These are phyloP conservation scores for Piscicola geometra DNA, from an alignment of 2,888 invertebrate genomes.

Conservation along the genomic window DNA sequence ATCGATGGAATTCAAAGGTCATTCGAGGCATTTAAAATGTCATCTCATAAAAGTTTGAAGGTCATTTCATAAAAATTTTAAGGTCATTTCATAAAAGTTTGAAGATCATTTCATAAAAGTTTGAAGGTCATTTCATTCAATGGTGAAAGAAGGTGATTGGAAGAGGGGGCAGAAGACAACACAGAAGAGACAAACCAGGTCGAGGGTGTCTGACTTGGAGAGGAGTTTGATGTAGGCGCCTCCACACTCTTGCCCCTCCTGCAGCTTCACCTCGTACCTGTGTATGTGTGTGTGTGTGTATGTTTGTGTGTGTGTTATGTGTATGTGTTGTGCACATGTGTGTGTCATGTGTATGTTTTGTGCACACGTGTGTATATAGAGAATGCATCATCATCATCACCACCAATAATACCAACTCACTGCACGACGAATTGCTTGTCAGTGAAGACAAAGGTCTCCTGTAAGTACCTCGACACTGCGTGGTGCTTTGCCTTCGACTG, in stretches of 20 bases:
- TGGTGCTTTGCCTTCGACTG: conserved; percentile 89
- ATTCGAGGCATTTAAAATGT: no score
- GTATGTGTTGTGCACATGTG: no score
- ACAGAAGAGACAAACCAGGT: conserved; percentile 62
- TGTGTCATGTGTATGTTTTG: no score
- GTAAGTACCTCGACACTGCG: conserved; percentile 76
- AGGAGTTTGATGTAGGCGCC: conserved; percentile 94
- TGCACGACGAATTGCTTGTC: conserved; percentile 79
- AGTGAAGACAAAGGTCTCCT: conserved; percentile 73
- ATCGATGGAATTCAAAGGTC: no score
- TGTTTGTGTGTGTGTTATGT: no score
- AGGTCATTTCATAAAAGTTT: no score
- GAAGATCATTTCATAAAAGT: background rate
- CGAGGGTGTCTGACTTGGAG: conserved; percentile 65
- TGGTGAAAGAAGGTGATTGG: background rate
- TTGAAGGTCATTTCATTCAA: background rate
- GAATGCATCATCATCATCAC: background rate
- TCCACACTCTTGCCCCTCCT: conserved; percentile 97
- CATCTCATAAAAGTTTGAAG: no score
- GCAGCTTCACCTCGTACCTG: conserved; percentile 65
- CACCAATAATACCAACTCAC: conserved; percentile 67
- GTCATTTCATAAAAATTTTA: no score
- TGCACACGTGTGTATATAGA: background rate
- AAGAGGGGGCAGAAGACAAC: background rate
- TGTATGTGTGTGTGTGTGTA: no score